These are phyloP conservation scores for Serrognathus titanus DNA, from an alignment of 2,888 invertebrate species.

Conservation along the genomic window DNA sequence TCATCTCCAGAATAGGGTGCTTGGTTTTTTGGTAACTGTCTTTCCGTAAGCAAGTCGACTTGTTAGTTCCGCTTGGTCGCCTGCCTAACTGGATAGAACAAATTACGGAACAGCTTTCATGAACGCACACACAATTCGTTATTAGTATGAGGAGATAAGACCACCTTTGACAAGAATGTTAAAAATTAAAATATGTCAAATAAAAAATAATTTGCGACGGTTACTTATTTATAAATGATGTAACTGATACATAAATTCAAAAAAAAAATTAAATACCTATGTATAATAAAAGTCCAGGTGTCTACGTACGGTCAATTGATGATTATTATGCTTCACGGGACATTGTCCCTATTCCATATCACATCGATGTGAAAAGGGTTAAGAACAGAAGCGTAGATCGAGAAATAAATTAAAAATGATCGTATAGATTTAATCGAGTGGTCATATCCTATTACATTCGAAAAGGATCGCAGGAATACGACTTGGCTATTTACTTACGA, in stretches of 20 bases:
- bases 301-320: neutral
- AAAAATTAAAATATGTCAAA: no score
- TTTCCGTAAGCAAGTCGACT: constrained; percentile 34
- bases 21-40: constrained; percentile 40
- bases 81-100: constrained; percentile 50
- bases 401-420: constrained; percentile 2
- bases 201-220: no score
- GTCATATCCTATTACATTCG: constrained; percentile 19
- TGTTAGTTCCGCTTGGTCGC: constrained; percentile 47
- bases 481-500: constrained; percentile 29
- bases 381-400: neutral
- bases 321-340: neutral
- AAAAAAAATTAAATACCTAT: no score
- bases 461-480: constrained; percentile 18
- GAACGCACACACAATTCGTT: constrained; percentile 27
- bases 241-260: no score
- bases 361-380: neutral
- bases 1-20: constrained; percentile 28
- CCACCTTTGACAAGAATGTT: neutral
- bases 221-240: no score
- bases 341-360: no score
- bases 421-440: constrained; percentile 28
- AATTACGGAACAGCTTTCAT: constrained; percentile 39
- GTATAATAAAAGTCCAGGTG: neutral
- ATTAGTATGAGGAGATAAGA: constrained; percentile 26